These are phyloP conservation scores for Bovichtus variegatus DNA, from an alignment of 2,797 vertebrate genomes.

Conservation along the genomic window DNA sequence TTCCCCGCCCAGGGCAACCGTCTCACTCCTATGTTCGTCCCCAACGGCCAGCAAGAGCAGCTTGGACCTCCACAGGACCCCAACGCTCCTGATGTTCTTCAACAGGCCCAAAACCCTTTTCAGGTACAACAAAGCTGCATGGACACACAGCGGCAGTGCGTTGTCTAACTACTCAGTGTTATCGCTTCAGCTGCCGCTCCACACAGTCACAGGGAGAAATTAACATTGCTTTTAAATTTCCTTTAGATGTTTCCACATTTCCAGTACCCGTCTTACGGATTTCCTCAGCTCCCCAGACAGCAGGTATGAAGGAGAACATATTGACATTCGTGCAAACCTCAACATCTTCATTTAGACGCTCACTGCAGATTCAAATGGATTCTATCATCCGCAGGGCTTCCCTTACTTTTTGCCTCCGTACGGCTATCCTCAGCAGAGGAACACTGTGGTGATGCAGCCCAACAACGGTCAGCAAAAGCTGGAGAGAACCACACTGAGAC, in stretches of 20 bases:
- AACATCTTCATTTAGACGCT: neutral
- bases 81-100: conserved; percentile 62
- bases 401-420: conserved; percentile 79
- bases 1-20: conserved; percentile 77
- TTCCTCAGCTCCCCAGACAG: conserved; percentile 73
- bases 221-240: conserved; percentile 10
- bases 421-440: conserved; percentile 81
- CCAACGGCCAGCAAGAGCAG: conserved; percentile 80
- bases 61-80: conserved; percentile 64
- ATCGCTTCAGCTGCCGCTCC: neutral
- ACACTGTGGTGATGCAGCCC: conserved; percentile 65
- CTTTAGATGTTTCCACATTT: conserved; percentile 74
- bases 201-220: neutral
- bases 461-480: conserved; percentile 72
- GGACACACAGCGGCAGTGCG: neutral
- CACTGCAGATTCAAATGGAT: neutral
- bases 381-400: conserved; percentile 70
- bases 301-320: conserved; percentile 67
- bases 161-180: neutral
- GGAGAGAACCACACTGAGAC: conserved; percentile 77
- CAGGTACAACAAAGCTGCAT: conserved; percentile 66
- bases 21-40: conserved; percentile 60
- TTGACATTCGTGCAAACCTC: neutral
- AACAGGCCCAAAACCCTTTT: conserved; percentile 71
- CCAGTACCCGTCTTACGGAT: conserved; percentile 74